These are phyloP conservation scores for Formica aserva DNA, from an alignment of 2,888 invertebrate genomes.

Conservation along the genomic window DNA sequence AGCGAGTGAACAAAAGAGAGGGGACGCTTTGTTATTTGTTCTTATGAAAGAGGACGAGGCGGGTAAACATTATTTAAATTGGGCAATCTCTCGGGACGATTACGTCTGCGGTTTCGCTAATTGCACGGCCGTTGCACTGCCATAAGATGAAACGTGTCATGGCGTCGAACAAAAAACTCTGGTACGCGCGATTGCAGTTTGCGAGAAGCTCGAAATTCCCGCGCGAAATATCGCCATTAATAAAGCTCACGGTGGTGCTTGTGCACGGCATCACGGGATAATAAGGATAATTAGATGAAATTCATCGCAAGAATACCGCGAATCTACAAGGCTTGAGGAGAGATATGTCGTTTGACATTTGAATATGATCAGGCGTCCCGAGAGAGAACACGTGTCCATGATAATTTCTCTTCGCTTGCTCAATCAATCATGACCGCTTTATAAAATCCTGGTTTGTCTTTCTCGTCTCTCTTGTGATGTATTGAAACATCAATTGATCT, in stretches of 20 bases:
- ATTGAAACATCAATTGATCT: neutral
- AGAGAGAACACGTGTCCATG: neutral
- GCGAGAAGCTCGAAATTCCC: conserved; percentile 49
- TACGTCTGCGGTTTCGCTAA: conserved; percentile 69
- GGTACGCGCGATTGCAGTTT: conserved; percentile 26
- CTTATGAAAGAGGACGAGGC: conserved; percentile 24
- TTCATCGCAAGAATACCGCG: conserved; percentile 34
- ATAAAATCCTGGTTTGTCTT: conserved; percentile 18
- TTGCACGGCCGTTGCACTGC: conserved; percentile 59
- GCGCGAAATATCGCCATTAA: conserved; percentile 59
- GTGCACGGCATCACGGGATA: conserved; percentile 52
- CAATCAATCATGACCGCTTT: conserved; percentile 5
- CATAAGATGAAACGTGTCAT: conserved; percentile 57
- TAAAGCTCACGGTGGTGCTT: conserved; percentile 43
- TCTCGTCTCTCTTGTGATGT: neutral
- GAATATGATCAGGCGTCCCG: conserved; percentile 18
- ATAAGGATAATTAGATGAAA: conserved; percentile 65
- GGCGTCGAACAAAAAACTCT: conserved; percentile 58
- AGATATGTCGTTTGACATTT: conserved; percentile 50
- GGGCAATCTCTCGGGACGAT: conserved; percentile 64
- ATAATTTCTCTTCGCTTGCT: conserved; percentile 15
- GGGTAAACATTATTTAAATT: conserved; percentile 68
- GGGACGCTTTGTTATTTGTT: conserved; percentile 4
- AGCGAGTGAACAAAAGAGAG: neutral
- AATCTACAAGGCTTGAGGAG: conserved; percentile 11